A percentile compares a stretch with the other conserved stretches of the same genome.
Conservation (phyloP, 1,140 invertebrate species). For the Pseudomyrmex dendroicus region DNA sequence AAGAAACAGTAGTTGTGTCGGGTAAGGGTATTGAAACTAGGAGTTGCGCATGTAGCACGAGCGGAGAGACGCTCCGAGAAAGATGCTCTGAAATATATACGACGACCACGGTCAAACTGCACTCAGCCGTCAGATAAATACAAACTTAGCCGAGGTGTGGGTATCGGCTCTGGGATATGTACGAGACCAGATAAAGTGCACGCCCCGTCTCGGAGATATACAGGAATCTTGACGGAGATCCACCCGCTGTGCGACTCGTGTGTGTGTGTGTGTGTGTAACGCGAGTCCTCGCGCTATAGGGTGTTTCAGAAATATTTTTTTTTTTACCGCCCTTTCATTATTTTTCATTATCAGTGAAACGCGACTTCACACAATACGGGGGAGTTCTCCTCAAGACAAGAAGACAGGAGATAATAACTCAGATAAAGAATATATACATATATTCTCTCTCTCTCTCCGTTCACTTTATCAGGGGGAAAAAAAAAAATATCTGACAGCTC, state of each 20-base stretch:
- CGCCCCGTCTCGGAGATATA: constrained; percentile 28
- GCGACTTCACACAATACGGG: no score
- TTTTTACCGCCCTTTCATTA: not conserved
- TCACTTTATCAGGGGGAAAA: no score
- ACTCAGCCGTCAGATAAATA: constrained; percentile 29
- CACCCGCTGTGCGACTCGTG: constrained; percentile 39
- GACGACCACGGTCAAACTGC: constrained; percentile 37
- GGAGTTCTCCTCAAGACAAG: no score
- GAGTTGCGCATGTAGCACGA: not conserved
- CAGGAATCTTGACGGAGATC: constrained; percentile 32
- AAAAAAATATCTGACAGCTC: no score
- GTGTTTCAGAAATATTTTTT: constrained; percentile 25
- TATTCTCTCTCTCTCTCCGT: no score
- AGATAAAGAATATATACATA: no score
- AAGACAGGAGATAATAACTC: no score
- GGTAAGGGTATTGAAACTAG: constrained; percentile 26
- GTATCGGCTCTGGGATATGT: constrained; percentile 16
- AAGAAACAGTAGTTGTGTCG: constrained; percentile 24
- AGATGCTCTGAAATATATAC: constrained; percentile 35
- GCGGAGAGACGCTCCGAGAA: not conserved
- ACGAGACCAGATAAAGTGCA: constrained; percentile 44
- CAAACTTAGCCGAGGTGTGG: constrained; percentile 31
- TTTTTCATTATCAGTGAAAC: no score
- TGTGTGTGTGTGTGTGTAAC: no score
- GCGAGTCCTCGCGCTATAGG: constrained; percentile 2